Conservation (phyloP, 30 jellyfish, hydroid and myxozoan species). For the Euphysa ruthae region DNA sequence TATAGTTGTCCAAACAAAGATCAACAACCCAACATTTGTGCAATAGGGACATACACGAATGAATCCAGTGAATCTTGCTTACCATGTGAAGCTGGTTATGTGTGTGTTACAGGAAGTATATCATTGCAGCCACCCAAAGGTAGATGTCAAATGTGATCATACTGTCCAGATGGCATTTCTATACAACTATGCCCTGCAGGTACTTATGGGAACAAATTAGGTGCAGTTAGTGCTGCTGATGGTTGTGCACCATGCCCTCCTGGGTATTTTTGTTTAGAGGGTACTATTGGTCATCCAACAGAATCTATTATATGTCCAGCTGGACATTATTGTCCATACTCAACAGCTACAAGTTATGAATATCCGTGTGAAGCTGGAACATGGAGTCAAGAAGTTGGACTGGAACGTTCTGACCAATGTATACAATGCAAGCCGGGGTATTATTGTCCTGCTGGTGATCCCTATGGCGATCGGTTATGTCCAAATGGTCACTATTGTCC, state of each 20-base stretch:
- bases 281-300: conserved; percentile 81
- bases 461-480: conserved; percentile 75
- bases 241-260: conserved; percentile 94
- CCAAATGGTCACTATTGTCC: conserved; percentile 99
- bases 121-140: conserved; percentile 61
- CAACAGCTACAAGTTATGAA: conserved; percentile 66
- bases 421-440: conserved; percentile 64
- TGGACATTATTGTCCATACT: conserved; percentile 75
- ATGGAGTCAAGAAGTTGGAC: conserved; percentile 46
- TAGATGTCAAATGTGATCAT: conserved; percentile 77
- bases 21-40: conserved; percentile 59
- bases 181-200: conserved; percentile 85
- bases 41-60: conserved; percentile 75
- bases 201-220: conserved; percentile 79
- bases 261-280: conserved; percentile 84
- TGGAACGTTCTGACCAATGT: conserved; percentile 78
- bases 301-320: conserved; percentile 72
- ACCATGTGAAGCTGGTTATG: conserved; percentile 65
- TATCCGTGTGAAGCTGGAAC: conserved; percentile 82
- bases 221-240: conserved; percentile 63
- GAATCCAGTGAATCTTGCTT: conserved; percentile 58
- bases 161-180: conserved; percentile 55
- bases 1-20: conserved; percentile 54
- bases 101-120: conserved; percentile 84
- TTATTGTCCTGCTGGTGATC: conserved; percentile 89